phyloP scores from a whole-genome alignment of 2,113 vertebrate genomes.

The Kryptolebias marmoratus region DNA sequence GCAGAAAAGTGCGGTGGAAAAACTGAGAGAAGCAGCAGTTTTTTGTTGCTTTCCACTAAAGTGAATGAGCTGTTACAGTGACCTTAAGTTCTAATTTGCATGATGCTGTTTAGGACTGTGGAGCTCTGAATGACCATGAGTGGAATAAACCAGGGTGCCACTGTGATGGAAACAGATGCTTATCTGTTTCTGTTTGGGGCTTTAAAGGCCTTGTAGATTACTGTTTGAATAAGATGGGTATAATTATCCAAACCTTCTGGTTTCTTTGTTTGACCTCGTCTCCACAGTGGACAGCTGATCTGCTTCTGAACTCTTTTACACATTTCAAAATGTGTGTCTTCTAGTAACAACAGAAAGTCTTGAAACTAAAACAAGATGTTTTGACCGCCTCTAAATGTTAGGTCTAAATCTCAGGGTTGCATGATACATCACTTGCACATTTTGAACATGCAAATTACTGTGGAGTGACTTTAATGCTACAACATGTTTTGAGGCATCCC shows the following conservation, averaged over 20 bases:
- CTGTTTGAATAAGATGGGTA: neutral
- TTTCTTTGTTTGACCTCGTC: neutral
- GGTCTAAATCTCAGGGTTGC: too few species aligned
- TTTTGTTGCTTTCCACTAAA: slow-evolving; percentile 28
- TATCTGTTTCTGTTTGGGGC: slow-evolving; percentile 44
- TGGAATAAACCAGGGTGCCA: slow-evolving; percentile 40
- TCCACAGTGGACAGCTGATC: too few species aligned
- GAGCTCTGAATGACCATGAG: slow-evolving; percentile 21
- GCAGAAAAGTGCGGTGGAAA: slow-evolving; percentile 45
- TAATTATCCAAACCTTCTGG: neutral
- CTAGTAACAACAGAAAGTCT: neutral
- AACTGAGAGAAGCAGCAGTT: slow-evolving; percentile 10
- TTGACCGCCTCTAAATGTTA: too few species aligned
- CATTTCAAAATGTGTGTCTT: neutral
- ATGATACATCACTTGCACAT: too few species aligned
- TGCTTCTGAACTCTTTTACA: too few species aligned
- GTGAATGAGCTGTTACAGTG: slow-evolving; percentile 28
- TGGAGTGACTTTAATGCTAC: neutral
- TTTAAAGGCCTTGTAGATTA: slow-evolving; percentile 25
- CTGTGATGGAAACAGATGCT: slow-evolving; percentile 68
- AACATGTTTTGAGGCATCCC: too few species aligned
- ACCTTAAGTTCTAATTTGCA: slow-evolving; percentile 40
- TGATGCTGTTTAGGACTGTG: slow-evolving; percentile 41
- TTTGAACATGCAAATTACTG: neutral
- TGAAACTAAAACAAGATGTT: neutral